phyloP scores from a whole-genome alignment of 2,113 vertebrate genomes.

The Anseranas semipalmata region DNA sequence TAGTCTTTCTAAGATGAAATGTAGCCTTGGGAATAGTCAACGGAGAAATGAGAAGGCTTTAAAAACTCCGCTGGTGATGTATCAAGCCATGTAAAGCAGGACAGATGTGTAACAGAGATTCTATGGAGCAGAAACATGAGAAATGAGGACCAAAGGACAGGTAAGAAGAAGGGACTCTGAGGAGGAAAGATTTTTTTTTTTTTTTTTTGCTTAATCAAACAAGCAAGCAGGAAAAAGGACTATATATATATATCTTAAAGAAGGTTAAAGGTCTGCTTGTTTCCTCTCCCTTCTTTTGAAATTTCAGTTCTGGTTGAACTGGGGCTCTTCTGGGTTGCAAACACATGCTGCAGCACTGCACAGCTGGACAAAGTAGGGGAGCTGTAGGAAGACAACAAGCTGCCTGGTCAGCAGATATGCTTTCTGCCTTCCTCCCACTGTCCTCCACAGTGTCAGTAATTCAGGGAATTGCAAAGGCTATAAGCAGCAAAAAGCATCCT shows the following conservation, averaged over 20 bases:
- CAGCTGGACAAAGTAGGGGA: background rate
- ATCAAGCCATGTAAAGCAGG: slow-evolving; percentile 33
- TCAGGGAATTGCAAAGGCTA: background rate
- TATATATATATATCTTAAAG: background rate
- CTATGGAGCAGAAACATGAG: background rate
- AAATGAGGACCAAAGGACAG: background rate
- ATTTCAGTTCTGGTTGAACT: background rate
- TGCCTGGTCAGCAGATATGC: slow-evolving; percentile 17
- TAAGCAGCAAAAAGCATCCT: background rate
- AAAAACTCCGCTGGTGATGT: background rate
- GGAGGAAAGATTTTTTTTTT: background rate
- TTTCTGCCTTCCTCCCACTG: slow-evolving; percentile 8
- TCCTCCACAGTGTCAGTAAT: background rate
- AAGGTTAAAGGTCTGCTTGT: background rate
- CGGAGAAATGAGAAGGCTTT: slow-evolving; percentile 26
- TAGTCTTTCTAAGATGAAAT: slow-evolving; percentile 27
- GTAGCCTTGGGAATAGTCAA: slow-evolving; percentile 17
- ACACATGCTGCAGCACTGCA: background rate
- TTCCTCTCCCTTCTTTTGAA: background rate
- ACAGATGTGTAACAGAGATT: background rate
- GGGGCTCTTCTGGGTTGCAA: background rate
- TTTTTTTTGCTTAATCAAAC: background rate
- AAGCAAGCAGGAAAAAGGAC: background rate
- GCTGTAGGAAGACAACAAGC: background rate
- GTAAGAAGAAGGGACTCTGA: background rate